Evolutionary conservation across 2,888 invertebrate species (phyloP).

Genomic region (Julus scandinavius): DNA sequence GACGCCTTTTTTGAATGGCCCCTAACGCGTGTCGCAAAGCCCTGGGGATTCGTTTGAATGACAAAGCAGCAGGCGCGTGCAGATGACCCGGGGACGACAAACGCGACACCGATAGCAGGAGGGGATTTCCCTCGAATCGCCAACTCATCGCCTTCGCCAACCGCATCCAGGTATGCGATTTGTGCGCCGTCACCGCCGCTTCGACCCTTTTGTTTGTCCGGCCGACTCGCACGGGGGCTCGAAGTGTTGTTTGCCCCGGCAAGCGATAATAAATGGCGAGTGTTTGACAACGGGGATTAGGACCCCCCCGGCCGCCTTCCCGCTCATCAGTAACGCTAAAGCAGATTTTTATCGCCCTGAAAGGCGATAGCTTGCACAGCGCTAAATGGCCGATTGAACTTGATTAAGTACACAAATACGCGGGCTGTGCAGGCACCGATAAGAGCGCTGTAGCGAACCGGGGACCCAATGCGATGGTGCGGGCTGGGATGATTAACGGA

Average conservation of each 20-base stretch:
- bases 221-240: background rate
- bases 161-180: background rate
- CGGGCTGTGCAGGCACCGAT: background rate
- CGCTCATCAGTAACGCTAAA: conserved; percentile 7
- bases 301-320: background rate
- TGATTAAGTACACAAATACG: background rate
- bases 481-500: background rate
- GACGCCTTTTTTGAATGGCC: too few species aligned
- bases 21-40: too few species aligned
- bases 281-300: conserved; percentile 27
- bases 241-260: conserved; percentile 11
- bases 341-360: conserved; percentile 21
- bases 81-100: too few species aligned
- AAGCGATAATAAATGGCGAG: conserved; percentile 2
- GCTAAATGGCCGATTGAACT: background rate
- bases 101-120: background rate
- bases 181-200: background rate
- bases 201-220: background rate
- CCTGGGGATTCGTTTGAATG: too few species aligned
- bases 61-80: too few species aligned
- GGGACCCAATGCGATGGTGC: too few species aligned
- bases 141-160: background rate
- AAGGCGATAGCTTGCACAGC: background rate
- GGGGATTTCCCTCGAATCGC: background rate
- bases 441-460: background rate